These are phyloP conservation scores for Amphipyra berbera DNA, from an alignment of 2,888 invertebrate species.

Conservation along the genomic window DNA sequence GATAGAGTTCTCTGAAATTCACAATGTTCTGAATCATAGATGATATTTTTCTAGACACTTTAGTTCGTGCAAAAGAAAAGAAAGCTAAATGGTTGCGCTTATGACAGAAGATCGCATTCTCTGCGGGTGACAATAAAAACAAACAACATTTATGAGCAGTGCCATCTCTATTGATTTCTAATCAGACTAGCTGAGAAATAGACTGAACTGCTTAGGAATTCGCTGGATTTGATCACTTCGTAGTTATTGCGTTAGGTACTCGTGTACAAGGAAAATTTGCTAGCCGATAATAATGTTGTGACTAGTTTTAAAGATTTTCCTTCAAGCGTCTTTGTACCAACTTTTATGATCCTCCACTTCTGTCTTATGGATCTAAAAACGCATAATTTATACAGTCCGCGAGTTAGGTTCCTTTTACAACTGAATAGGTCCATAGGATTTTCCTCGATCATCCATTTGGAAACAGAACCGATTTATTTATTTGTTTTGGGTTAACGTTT, in stretches of 20 bases:
- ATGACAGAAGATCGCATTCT: conserved; percentile 37
- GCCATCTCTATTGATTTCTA: conserved; percentile 58
- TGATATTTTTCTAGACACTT: no score
- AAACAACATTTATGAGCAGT: conserved; percentile 42
- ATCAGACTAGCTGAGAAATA: conserved; percentile 51
- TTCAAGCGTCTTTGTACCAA: conserved; percentile 12
- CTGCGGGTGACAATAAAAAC: conserved; percentile 59
- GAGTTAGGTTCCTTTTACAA: no score
- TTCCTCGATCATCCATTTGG: no score
- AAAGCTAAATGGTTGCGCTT: conserved; percentile 30
- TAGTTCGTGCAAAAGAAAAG: conserved; percentile 12
- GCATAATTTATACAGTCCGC: no score
- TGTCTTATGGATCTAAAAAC: background rate
- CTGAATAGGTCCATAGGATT: no score
- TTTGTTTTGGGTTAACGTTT: no score
- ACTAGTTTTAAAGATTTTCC: conserved; percentile 15
- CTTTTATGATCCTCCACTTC: conserved; percentile 14
- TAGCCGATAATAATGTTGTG: conserved; percentile 16
- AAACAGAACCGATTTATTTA: no score
- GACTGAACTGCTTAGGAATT: conserved; percentile 32
- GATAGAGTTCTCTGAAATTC: no score
- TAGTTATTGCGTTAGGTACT: conserved; percentile 13
- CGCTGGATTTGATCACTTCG: conserved; percentile 29
- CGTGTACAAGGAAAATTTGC: conserved; percentile 17
- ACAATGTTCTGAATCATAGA: no score